A percentile compares a stretch with the other conserved stretches of the same genome.
These are phyloP conservation scores for Scaptomyza pallida DNA, from an alignment of 1,140 invertebrate genomes.

Conservation along the genomic window DNA sequence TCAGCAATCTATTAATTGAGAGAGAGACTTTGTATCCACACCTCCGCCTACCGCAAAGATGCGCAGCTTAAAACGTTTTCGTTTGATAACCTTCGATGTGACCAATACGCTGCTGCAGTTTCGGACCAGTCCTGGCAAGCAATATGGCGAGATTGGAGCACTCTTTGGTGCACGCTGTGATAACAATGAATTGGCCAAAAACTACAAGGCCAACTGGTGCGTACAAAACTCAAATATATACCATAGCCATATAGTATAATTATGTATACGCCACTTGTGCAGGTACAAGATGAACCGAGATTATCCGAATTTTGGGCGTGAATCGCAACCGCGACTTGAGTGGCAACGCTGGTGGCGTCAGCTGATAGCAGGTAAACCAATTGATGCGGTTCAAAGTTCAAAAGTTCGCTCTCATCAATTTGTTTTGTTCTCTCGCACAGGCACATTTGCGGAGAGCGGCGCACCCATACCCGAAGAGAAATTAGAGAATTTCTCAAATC, in stretches of 20 bases:
- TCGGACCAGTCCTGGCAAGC: conserved; percentile 87
- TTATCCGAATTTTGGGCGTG: conserved; percentile 92
- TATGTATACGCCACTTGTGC: not conserved
- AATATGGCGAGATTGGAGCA: conserved; percentile 89
- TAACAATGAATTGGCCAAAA: conserved; percentile 85
- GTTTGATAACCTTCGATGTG: conserved; percentile 93
- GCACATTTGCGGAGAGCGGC: conserved; percentile 77
- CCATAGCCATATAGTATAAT: not conserved
- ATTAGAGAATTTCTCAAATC: conserved; percentile 86
- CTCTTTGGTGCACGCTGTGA: conserved; percentile 88
- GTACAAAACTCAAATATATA: not conserved
- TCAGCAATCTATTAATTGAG: conserved; percentile 12
- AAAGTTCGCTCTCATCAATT: conserved; percentile 12
- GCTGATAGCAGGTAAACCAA: conserved; percentile 70
- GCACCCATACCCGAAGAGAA: conserved; percentile 83
- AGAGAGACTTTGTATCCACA: not conserved
- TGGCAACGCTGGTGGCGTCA: conserved; percentile 93
- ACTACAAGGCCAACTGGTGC: conserved; percentile 88
- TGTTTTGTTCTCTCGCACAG: conserved; percentile 26
- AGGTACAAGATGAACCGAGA: conserved; percentile 85
- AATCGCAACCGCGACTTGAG: conserved; percentile 86
- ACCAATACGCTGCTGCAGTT: conserved; percentile 93
- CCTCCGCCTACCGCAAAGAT: conserved; percentile 54
- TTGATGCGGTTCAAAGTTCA: conserved; percentile 31
- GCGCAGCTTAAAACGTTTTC: conserved; percentile 84